Percentiles rank a stretch among this genome's conserved stretches.
phyloP scores from a whole-genome alignment of 2,113 vertebrate species.

The Mionectes macconnelli region DNA sequence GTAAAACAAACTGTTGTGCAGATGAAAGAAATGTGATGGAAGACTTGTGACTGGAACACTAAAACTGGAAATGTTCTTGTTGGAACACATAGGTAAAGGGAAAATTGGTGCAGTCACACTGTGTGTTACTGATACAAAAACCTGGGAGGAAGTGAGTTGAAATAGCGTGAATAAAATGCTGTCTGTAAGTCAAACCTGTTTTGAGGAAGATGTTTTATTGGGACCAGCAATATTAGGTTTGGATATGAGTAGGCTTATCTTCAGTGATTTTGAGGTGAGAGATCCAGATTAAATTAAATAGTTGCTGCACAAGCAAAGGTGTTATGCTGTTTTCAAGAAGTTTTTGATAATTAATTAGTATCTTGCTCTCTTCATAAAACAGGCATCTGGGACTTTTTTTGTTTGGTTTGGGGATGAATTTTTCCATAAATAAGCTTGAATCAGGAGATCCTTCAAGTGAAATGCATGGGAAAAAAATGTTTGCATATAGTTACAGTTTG shows the following conservation, averaged over 20 bases:
- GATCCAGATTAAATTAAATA: not conserved
- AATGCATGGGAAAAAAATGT: not conserved
- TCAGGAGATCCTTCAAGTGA: not conserved
- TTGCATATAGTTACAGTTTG: not conserved
- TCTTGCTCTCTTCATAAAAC: not conserved
- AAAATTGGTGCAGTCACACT: not conserved
- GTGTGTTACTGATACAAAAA: not conserved
- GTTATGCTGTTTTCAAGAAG: not conserved
- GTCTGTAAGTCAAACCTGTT: not conserved
- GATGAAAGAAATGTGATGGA: not conserved
- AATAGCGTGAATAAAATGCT: not conserved
- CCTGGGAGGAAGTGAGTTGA: not conserved
- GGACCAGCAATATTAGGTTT: not conserved
- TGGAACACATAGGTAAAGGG: not conserved
- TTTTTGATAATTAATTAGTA: not conserved
- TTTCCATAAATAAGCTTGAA: not conserved
- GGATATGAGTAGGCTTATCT: not conserved
- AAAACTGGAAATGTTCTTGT: not conserved
- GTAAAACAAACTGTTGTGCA: not conserved
- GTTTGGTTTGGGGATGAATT: fast-evolving
- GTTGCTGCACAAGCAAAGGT: not conserved
- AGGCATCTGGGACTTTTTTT: not conserved
- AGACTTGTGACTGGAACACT: not conserved
- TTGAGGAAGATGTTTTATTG: not conserved
- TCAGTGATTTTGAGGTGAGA: not conserved